phyloP scores from a whole-genome alignment of 2,797 vertebrate species.

The Tadarida brasiliensis region DNA sequence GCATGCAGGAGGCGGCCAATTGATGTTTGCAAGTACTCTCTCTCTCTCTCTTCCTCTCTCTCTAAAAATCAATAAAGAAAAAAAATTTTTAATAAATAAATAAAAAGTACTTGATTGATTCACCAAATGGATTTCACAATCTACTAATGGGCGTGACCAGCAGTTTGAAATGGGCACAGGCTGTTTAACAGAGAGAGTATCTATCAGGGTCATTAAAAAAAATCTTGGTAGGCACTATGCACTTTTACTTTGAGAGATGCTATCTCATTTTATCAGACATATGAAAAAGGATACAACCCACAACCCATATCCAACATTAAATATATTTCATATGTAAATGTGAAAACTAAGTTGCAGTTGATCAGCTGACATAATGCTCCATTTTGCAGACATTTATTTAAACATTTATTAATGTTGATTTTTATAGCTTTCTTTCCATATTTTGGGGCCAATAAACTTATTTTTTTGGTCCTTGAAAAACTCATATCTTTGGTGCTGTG shows the following conservation, averaged over 20 bases:
- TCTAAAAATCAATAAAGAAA: too few relatives aligned
- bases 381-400: constrained; percentile 50
- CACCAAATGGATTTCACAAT: constrained; percentile 45
- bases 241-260: constrained; percentile 21
- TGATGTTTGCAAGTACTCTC: too few relatives aligned
- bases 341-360: constrained; percentile 20
- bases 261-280: constrained; percentile 38
- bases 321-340: constrained; percentile 50
- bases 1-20: too few relatives aligned
- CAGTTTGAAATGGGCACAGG: constrained; percentile 54
- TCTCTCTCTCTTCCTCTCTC: too few relatives aligned
- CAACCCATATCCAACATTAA: background rate
- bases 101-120: constrained; percentile 18
- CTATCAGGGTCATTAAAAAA: constrained; percentile 23
- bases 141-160: background rate
- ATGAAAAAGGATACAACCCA: constrained; percentile 30
- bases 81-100: too few relatives aligned
- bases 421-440: constrained; percentile 63
- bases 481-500: constrained; percentile 34
- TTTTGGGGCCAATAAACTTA: constrained; percentile 49
- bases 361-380: constrained; percentile 17
- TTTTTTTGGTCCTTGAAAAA: constrained; percentile 62
- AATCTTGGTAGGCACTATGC: background rate
- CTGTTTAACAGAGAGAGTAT: constrained; percentile 22
- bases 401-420: constrained; percentile 56